Evolutionary conservation across 2,888 invertebrate genomes (phyloP).

Genomic region (Drosophila nigricruria): DNA sequence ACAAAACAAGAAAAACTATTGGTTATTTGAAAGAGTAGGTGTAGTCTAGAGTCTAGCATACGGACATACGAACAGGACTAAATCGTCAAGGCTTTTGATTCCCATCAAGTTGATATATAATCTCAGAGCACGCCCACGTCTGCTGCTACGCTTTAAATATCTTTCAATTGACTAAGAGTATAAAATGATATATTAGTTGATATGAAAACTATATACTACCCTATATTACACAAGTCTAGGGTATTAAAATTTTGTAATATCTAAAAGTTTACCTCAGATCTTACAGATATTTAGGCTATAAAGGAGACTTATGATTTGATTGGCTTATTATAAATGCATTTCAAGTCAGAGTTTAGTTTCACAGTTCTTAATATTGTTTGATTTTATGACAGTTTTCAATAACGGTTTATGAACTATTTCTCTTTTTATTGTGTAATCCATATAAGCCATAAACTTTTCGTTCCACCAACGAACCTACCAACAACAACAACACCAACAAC

Average conservation of each 20-base stretch:
- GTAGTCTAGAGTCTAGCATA: too few species aligned
- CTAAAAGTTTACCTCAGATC: neutral
- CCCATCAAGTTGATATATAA: too few species aligned
- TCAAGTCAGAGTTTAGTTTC: neutral
- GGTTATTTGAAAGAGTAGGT: too few species aligned
- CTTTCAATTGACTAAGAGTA: too few species aligned
- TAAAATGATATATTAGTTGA: too few species aligned
- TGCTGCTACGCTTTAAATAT: too few species aligned
- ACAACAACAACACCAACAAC: slow-evolving; percentile 18
- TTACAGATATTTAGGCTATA: neutral
- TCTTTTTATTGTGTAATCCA: neutral
- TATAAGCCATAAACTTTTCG: slow-evolving; percentile 34
- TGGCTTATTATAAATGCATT: neutral
- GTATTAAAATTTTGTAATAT: neutral
- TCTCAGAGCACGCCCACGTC: too few species aligned
- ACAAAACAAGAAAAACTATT: neutral
- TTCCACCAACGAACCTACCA: slow-evolving; percentile 31
- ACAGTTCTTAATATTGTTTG: neutral
- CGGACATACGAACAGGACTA: too few species aligned
- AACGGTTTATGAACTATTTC: neutral
- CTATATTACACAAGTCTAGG: neutral
- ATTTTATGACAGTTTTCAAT: slow-evolving; percentile 10
- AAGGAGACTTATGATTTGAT: neutral
- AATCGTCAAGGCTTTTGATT: too few species aligned
- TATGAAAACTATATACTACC: too few species aligned